Conservation (phyloP, 2,888 invertebrate species). For the Trichopoda pennipes region DNA sequence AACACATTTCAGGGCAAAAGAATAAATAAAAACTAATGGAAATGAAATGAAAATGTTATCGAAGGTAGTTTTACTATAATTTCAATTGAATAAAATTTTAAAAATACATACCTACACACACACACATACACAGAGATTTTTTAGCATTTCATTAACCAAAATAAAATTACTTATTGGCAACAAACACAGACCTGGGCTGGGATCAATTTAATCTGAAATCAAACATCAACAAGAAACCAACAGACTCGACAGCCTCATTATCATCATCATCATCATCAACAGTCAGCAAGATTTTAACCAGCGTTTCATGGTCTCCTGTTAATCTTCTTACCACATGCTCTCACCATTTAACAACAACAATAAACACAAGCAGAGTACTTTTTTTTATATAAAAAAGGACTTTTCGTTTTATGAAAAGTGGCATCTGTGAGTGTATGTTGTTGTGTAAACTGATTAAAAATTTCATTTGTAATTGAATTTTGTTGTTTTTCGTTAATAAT, state of each 20-base stretch:
- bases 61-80: no score
- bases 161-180: constrained; percentile 29
- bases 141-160: constrained; percentile 21
- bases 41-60: no score
- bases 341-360: constrained; percentile 7
- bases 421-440: not conserved
- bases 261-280: not conserved
- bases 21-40: no score
- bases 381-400: not conserved
- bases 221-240: constrained; percentile 24
- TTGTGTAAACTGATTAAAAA: constrained; percentile 71
- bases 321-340: not conserved
- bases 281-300: constrained; percentile 17
- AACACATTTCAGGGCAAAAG: no score
- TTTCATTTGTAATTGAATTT: constrained; percentile 76
- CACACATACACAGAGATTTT: not conserved
- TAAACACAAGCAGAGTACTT: constrained; percentile 6
- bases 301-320: not conserved
- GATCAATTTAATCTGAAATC: constrained; percentile 8
- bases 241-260: not conserved
- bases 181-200: not conserved
- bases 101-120: no score
- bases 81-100: no score
- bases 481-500: constrained; percentile 70
- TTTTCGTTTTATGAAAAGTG: constrained; percentile 73